Evolutionary conservation across 2,113 vertebrate species (phyloP).

Genomic region (Gnathochromis pfefferi): DNA sequence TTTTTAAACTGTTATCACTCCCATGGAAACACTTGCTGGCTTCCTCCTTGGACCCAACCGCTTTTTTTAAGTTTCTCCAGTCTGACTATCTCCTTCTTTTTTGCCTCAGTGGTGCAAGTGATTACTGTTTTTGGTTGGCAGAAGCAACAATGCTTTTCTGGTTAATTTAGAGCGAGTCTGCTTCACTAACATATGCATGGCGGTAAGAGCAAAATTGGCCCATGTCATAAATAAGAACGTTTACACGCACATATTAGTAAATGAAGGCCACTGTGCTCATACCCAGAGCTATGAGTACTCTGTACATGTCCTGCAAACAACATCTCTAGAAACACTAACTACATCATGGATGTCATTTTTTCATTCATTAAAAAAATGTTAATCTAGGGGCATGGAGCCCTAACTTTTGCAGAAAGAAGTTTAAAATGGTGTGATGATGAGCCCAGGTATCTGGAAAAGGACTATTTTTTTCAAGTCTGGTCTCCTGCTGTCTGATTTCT

Average conservation of each 20-base stretch:
- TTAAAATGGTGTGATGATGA: not conserved
- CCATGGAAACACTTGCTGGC: not conserved
- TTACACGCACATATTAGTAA: not conserved
- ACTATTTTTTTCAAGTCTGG: not conserved
- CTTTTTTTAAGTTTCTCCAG: not conserved
- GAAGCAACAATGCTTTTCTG: not conserved
- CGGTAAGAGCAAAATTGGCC: not conserved
- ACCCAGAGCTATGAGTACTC: not conserved
- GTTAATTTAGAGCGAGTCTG: not conserved
- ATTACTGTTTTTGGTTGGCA: not conserved
- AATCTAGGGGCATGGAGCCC: not conserved
- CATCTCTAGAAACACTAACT: not conserved
- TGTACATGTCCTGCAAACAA: not conserved
- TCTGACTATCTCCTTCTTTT: not conserved
- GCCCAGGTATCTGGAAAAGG: not conserved
- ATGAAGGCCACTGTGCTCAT: not conserved
- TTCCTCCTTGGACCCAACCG: not conserved
- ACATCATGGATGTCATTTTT: not conserved
- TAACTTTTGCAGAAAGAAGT: not conserved
- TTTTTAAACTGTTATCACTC: not conserved
- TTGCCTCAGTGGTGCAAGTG: not conserved
- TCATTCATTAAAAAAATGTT: not conserved
- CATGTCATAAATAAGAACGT: not conserved
- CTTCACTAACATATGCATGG: not conserved
- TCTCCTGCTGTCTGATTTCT: not conserved